Percentiles rank a stretch among this genome's conserved stretches.
Evolutionary conservation across 2,113 vertebrate genomes (phyloP).

Genomic region (Chelonoidis abingdonii): DNA sequence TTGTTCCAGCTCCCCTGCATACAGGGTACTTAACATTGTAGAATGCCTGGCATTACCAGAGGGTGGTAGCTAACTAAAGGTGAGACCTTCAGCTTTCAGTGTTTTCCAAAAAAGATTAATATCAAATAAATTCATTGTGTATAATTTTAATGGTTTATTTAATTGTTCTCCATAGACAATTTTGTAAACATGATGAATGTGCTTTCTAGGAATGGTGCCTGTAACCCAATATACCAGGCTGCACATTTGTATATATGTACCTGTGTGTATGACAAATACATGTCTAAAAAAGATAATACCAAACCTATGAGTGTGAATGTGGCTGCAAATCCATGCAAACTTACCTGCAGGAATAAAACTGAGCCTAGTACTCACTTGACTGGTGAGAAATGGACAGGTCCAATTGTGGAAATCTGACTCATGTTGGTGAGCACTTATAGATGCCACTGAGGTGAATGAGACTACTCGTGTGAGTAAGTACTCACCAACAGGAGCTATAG

Average conservation of each 20-base stretch:
- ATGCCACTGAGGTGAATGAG: constrained; percentile 24
- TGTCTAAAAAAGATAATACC: neutral
- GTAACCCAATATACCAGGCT: neutral
- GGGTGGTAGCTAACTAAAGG: neutral
- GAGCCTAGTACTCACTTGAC: neutral
- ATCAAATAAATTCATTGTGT: neutral
- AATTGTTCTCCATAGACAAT: neutral
- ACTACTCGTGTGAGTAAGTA: neutral
- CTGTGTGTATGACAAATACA: neutral
- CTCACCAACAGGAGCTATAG: neutral
- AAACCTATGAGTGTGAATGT: neutral
- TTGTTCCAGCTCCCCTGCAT: no score
- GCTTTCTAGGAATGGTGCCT: neutral
- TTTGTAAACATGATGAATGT: constrained; percentile 4
- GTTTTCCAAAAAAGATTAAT: neutral
- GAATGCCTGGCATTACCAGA: neutral
- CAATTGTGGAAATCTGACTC: neutral
- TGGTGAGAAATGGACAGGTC: constrained; percentile 7
- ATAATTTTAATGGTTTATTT: neutral
- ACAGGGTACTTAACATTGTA: neutral
- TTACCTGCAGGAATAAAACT: neutral
- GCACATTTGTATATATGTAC: neutral
- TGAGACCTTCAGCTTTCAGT: neutral
- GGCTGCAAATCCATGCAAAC: neutral
- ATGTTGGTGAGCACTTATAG: constrained; percentile 27